Evolutionary conservation across 2,113 vertebrate species (phyloP).

Genomic region (Python bivittatus): DNA sequence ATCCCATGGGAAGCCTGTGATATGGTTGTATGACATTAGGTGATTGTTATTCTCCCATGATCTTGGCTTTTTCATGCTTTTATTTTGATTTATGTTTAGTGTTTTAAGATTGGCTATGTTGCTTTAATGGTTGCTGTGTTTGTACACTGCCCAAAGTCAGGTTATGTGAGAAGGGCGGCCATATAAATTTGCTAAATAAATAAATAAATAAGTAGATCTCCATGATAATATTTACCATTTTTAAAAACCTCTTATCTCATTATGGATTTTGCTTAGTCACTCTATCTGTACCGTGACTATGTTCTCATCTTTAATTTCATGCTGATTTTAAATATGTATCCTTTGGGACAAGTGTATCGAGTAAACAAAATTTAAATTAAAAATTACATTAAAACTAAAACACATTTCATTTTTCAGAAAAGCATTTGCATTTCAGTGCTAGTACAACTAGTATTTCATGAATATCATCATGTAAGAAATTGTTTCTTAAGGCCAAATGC

Average conservation of each 20-base stretch:
- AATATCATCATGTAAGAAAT: neutral
- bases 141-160: neutral
- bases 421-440: rapidly evolving
- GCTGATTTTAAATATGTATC: constrained; percentile 3
- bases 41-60: neutral
- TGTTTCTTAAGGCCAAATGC: constrained; percentile 34
- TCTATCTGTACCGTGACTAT: neutral
- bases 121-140: neutral
- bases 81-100: neutral
- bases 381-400: too few species aligned
- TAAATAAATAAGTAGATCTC: neutral
- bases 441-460: rapidly evolving
- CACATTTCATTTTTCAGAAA: neutral
- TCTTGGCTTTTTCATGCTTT: neutral
- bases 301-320: neutral
- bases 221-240: constrained; percentile 7
- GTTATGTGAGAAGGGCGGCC: neutral
- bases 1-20: neutral
- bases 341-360: neutral
- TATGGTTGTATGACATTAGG: neutral
- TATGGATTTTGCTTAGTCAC: neutral
- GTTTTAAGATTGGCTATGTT: neutral
- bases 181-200: neutral
- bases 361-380: neutral
- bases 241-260: neutral